These are phyloP conservation scores for Percopsis omiscomaycus DNA, from an alignment of 2,797 vertebrate genomes.

Conservation along the genomic window DNA sequence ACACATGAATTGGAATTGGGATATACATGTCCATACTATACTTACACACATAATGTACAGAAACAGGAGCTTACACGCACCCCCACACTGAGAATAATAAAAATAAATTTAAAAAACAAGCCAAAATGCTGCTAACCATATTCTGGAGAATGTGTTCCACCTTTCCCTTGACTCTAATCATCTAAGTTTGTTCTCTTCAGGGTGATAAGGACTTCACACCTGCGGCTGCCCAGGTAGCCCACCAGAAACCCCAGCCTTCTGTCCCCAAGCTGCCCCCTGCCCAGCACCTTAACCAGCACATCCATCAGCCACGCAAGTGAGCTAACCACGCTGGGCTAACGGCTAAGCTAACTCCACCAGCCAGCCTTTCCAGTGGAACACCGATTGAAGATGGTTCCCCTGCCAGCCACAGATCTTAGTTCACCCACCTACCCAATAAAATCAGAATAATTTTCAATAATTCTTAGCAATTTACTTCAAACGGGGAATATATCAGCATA, in stretches of 20 bases:
- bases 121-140: no score
- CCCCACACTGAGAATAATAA: no score
- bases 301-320: conserved; percentile 99
- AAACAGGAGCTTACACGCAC: no score
- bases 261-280: conserved; percentile 84
- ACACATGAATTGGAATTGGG: no score
- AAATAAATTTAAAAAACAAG: no score
- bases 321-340: conserved; percentile 24
- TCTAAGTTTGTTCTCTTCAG: conserved; percentile 66
- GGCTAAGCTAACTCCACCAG: conserved; percentile 36
- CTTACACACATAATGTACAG: no score
- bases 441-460: conserved; percentile 27
- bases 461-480: conserved; percentile 25
- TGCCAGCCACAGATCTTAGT: conserved; percentile 49
- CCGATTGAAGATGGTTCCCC: conserved; percentile 47
- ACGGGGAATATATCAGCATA: conserved; percentile 26
- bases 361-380: conserved; percentile 52
- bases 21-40: no score
- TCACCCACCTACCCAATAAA: conserved; percentile 11
- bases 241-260: conserved; percentile 94
- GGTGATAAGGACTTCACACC: conserved; percentile 98
- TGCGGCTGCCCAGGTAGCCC: conserved; percentile 95
- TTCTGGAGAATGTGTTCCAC: background rate
- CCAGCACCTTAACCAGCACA: conserved; percentile 88
- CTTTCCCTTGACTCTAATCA: background rate